Evolutionary conservation across 2,888 invertebrate species (phyloP), one percentile per base, ranked within the genome.

Genomic region (Melieria crassipennis): DNA sequence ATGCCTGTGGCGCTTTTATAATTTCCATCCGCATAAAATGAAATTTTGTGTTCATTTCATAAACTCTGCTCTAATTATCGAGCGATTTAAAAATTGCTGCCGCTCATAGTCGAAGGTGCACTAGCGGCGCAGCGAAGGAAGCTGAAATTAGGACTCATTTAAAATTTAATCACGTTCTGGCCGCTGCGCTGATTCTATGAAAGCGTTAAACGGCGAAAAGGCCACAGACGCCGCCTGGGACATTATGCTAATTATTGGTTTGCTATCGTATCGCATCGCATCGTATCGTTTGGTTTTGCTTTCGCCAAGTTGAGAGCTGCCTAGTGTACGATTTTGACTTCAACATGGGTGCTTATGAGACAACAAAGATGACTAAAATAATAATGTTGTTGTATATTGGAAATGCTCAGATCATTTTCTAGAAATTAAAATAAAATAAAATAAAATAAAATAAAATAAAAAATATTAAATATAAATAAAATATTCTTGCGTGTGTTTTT

Each of bases 21-120:
- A 71, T 70, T 72, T 73, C 11, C 65, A 9, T 60, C 58, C 72
- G 74, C 74, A 76, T 76, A 76, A 76, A 77, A 79, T 77, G 73
- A 67, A 76, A 78, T 78, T 79, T 79, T 75, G 77, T 76, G 76
- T 70, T 76, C 72, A 74, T 76, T 77, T 80, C 73, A 75, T 73
- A 75, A 74, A 75, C 42, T 69, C 62, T 65, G 73, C 67, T 75
- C 71, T 65, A 71, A 72, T 72, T 72, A 72, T 72, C 65, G 68
- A 65, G 47, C 65, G 60, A 69, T 69, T 71, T 67, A 45, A 70
- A 70, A 70, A 70, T 65, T 65, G 30, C 6, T 5, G 65, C 60
- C 5, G 43, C 46, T 11, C 10, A 56, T 10, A 55, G 30, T 57
- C 5, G 10, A 7, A 57, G 9, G 5, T 6, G 4, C n/a, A 57